Conservation (phyloP, 2,888 invertebrate species). For the Phrixothrix hirtus region DNA sequence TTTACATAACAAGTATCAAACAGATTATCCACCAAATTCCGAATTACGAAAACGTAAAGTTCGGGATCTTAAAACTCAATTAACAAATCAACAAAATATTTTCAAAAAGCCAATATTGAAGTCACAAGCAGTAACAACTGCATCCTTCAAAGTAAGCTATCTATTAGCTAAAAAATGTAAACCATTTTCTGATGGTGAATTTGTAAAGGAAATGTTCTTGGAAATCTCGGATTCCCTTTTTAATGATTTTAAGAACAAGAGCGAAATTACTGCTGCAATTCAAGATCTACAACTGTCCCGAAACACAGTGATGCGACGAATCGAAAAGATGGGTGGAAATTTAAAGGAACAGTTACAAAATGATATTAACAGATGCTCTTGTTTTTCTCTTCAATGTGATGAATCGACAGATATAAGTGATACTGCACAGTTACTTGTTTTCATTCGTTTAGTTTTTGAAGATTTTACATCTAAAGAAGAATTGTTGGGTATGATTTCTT, state of each 20-base stretch:
- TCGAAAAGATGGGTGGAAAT: conserved; percentile 13
- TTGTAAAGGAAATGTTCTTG: conserved; percentile 23
- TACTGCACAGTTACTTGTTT: conserved; percentile 29
- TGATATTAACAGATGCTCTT: conserved; percentile 8
- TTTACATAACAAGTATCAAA: neutral
- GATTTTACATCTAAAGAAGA: conserved; percentile 33
- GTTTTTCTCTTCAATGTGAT: conserved; percentile 27
- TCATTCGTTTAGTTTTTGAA: conserved; percentile 28
- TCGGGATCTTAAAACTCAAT: neutral
- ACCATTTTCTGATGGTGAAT: conserved; percentile 26
- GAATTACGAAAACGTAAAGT: neutral
- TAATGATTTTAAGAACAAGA: too few relatives aligned
- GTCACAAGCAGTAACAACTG: conserved; percentile 28
- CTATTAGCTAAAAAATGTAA: conserved; percentile 30
- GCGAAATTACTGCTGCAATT: conserved; percentile 24
- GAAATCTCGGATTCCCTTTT: too few relatives aligned
- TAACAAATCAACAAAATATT: conserved; percentile 27
- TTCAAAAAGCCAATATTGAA: conserved; percentile 30
- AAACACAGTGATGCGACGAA: conserved; percentile 26
- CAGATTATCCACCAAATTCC: neutral
- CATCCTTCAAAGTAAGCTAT: too few relatives aligned
- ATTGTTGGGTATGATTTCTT: too few relatives aligned
- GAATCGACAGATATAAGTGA: conserved; percentile 11
- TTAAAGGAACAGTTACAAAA: conserved; percentile 1
- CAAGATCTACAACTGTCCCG: conserved; percentile 28